A percentile compares a stretch with the other conserved stretches of the same genome.
These are phyloP conservation scores for Meandrusa payeni DNA, from an alignment of 2,888 invertebrate genomes.

Conservation along the genomic window DNA sequence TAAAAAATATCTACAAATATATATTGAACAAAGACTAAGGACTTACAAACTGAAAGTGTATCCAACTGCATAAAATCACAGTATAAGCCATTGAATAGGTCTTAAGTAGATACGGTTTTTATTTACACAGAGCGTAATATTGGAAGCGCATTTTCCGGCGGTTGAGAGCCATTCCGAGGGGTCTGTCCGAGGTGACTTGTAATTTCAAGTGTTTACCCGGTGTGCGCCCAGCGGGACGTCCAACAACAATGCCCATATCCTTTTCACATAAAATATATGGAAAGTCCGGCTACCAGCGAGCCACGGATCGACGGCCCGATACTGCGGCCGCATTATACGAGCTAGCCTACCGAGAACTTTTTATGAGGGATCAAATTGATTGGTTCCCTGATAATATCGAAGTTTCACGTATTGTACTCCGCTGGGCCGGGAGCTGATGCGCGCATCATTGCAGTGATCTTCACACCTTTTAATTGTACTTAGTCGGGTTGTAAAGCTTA, in stretches of 20 bases:
- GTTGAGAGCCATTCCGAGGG: slow-evolving; percentile 33
- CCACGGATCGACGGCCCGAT: slow-evolving; percentile 70
- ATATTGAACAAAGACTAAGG: neutral
- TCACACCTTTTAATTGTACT: slow-evolving; percentile 50
- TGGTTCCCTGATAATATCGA: slow-evolving; percentile 76
- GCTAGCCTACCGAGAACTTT: slow-evolving; percentile 72
- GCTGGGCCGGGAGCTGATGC: slow-evolving; percentile 9
- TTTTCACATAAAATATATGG: slow-evolving; percentile 81
- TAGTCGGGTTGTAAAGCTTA: slow-evolving; percentile 23
- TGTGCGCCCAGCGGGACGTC: slow-evolving; percentile 67
- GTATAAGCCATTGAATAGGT: slow-evolving; percentile 8
- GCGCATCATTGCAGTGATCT: slow-evolving; percentile 35
- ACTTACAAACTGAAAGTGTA: neutral
- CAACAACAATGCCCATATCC: slow-evolving; percentile 77
- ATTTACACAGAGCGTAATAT: slow-evolving; percentile 67
- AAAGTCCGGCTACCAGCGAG: slow-evolving; percentile 68
- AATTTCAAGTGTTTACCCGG: slow-evolving; percentile 78
- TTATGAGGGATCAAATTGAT: slow-evolving; percentile 81
- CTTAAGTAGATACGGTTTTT: slow-evolving; percentile 41
- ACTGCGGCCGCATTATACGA: slow-evolving; percentile 63
- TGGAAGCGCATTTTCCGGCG: slow-evolving; percentile 71
- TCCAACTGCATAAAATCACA: slow-evolving; percentile 26
- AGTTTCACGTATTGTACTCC: slow-evolving; percentile 58
- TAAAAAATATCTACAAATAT: no score
- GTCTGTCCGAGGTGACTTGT: slow-evolving; percentile 63